phyloP scores from a whole-genome alignment of 2,113 vertebrate genomes.

The Daboia siamensis region DNA sequence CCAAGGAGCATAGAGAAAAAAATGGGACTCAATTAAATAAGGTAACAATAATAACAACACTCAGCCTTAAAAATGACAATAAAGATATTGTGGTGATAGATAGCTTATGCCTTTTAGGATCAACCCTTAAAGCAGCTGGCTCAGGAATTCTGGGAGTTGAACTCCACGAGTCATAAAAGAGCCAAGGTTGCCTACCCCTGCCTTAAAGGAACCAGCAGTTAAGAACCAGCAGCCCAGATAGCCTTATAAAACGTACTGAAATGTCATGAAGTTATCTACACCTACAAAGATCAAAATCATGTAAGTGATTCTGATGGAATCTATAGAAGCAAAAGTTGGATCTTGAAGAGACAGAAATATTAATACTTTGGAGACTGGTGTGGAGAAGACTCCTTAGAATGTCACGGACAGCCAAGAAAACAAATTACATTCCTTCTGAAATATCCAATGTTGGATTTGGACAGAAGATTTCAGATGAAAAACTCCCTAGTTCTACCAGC shows the following conservation, averaged over 20 bases:
- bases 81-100: neutral
- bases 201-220: neutral
- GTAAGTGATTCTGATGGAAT: neutral
- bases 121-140: neutral
- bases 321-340: neutral
- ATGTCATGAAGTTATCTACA: neutral
- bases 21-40: neutral
- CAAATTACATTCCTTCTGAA: neutral
- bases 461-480: neutral
- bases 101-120: neutral
- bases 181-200: no score
- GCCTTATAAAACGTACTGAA: neutral
- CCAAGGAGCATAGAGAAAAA: neutral
- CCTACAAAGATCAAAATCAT: neutral
- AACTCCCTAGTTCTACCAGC: neutral
- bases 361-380: neutral
- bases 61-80: neutral
- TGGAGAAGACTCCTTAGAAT: neutral
- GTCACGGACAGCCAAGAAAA: neutral
- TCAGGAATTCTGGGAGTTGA: no score
- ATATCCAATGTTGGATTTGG: neutral
- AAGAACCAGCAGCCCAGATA: neutral
- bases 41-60: neutral
- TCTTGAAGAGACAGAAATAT: neutral
- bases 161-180: no score